phyloP scores from a whole-genome alignment of 2,113 vertebrate genomes.

The Lichenostomus cassidix region DNA sequence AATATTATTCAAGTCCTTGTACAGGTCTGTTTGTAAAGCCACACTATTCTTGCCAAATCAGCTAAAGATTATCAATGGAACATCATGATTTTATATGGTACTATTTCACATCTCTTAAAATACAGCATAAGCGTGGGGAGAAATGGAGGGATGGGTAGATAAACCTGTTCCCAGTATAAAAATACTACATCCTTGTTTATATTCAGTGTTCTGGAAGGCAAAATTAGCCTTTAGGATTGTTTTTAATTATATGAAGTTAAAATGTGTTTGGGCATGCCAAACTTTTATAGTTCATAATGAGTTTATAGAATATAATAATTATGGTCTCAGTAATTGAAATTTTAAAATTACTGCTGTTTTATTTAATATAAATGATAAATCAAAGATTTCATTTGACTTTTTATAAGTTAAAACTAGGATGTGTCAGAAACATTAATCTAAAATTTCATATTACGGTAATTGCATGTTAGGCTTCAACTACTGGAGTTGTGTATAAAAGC shows the following conservation, averaged over 20 bases:
- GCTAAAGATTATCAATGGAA: not conserved
- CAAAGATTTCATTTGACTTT: constrained; percentile 27
- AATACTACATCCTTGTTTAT: not conserved
- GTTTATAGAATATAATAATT: constrained; percentile 58
- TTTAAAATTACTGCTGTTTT: constrained; percentile 32
- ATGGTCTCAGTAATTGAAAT: constrained; percentile 56
- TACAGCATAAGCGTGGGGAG: not conserved
- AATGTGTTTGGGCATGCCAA: constrained; percentile 47
- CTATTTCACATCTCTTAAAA: not conserved
- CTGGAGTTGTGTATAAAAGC: not conserved
- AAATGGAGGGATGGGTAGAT: not conserved
- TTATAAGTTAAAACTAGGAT: not conserved
- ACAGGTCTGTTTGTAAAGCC: not conserved
- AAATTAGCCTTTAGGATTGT: constrained; percentile 47
- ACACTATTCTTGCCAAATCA: not conserved
- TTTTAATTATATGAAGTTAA: constrained; percentile 48
- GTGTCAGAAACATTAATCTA: constrained; percentile 34
- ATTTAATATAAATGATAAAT: constrained; percentile 44
- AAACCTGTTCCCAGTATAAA: not conserved
- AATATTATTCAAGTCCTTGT: not conserved
- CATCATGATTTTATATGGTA: not conserved
- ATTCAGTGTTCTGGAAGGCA: constrained; percentile 4
- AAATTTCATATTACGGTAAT: constrained; percentile 4
- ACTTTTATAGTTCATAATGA: constrained; percentile 46
- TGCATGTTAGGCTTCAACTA: not conserved